Evolutionary conservation across 2,888 invertebrate genomes (phyloP).

Genomic region (Alloplasta piceator): DNA sequence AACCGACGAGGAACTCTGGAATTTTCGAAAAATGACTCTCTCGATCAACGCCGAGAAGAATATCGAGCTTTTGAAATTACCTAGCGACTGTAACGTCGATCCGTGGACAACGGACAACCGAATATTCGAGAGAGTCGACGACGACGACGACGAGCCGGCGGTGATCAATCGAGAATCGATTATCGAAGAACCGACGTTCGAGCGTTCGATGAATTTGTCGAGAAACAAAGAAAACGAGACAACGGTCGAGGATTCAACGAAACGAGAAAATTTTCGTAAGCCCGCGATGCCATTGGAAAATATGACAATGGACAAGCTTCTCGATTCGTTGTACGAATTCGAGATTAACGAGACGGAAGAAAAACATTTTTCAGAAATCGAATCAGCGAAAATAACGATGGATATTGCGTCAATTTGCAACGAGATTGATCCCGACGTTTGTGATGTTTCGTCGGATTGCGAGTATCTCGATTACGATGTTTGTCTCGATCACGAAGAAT

Average conservation of each 20-base stretch:
- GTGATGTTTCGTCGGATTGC: constrained; percentile 59
- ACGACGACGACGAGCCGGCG: constrained; percentile 13
- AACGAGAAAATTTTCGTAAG: neutral
- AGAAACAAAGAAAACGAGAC: neutral
- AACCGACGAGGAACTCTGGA: constrained; percentile 86
- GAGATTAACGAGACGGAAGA: no score
- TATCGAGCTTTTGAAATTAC: constrained; percentile 84
- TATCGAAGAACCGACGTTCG: constrained; percentile 23
- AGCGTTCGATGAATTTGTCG: no score
- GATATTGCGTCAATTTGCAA: neutral
- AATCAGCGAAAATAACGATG: constrained; percentile 65
- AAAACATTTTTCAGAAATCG: constrained; percentile 65
- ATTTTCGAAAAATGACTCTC: constrained; percentile 86
- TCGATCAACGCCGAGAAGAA: constrained; percentile 84
- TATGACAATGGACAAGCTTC: no score
- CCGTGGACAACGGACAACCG: constrained; percentile 75
- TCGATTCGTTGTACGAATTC: no score
- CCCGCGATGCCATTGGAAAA: no score
- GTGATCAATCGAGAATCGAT: constrained; percentile 51
- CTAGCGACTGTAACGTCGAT: constrained; percentile 77
- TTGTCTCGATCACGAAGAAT: neutral
- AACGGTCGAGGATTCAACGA: no score
- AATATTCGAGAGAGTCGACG: constrained; percentile 73
- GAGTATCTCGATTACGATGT: constrained; percentile 66
- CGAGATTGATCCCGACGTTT: constrained; percentile 70